Percentiles rank a stretch among this genome's conserved stretches.
These are phyloP conservation scores for Indicator maculatus DNA, from an alignment of 2,113 vertebrate genomes.

Conservation along the genomic window DNA sequence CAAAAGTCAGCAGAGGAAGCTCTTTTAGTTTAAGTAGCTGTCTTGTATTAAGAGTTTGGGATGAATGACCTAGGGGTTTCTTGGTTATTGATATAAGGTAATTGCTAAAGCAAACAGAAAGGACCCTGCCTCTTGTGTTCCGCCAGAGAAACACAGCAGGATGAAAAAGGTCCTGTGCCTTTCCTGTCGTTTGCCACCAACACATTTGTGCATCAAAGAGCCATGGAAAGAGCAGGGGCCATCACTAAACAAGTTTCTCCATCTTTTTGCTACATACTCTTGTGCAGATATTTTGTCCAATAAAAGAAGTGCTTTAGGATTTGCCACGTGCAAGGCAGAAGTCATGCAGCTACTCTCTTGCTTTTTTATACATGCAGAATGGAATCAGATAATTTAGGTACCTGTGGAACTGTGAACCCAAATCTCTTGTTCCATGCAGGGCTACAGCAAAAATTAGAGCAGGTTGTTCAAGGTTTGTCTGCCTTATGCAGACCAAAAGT, in stretches of 20 bases:
- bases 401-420: background rate
- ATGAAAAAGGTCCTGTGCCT: background rate
- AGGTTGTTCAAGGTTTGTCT: background rate
- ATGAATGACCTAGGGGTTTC: background rate
- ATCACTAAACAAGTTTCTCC: background rate
- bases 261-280: background rate
- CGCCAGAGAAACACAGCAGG: background rate
- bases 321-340: background rate
- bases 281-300: background rate
- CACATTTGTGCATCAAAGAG: background rate
- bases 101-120: background rate
- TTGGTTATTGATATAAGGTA: background rate
- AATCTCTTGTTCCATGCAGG: background rate
- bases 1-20: background rate
- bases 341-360: background rate
- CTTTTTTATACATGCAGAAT: background rate
- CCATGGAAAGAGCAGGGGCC: background rate
- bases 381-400: background rate
- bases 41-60: background rate
- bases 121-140: background rate
- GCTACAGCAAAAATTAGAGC: background rate
- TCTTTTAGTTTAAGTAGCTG: background rate
- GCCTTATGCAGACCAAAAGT: background rate
- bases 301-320: constrained; percentile 11
- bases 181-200: background rate